Conservation (phyloP, 2,113 vertebrate species). For the Crotalus viridis region DNA sequence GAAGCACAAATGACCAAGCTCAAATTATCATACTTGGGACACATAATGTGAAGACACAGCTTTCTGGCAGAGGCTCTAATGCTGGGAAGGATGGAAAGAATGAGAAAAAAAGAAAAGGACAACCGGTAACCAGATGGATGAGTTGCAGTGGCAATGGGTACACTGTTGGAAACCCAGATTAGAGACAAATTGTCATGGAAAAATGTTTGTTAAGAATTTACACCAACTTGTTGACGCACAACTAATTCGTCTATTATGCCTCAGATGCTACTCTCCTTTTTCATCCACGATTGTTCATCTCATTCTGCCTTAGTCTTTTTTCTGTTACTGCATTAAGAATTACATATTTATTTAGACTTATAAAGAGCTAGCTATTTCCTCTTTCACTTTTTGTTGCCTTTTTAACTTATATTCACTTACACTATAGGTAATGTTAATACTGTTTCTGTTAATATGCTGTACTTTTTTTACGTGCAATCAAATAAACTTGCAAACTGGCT, state of each 20-base stretch:
- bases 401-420: not conserved
- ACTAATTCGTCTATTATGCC: not conserved
- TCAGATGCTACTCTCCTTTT: not conserved
- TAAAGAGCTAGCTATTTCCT: not conserved
- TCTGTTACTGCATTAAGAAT: not conserved
- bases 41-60: not conserved
- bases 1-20: not conserved
- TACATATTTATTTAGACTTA: not conserved
- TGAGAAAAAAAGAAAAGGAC: not conserved
- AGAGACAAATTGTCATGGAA: not conserved
- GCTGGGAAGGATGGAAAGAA: not conserved
- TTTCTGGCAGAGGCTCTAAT: not conserved
- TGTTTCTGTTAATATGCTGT: not conserved
- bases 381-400: not conserved
- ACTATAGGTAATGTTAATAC: not conserved
- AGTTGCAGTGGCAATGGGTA: not conserved
- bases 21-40: not conserved
- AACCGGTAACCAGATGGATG: not conserved
- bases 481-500: slow-evolving; percentile 43
- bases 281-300: not conserved
- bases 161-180: not conserved
- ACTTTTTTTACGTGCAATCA: slow-evolving; percentile 48
- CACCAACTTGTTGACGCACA: not conserved
- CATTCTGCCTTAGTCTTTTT: not conserved
- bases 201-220: not conserved